These are phyloP conservation scores for Coryphaenoides rupestris DNA, from an alignment of 2,113 vertebrate genomes.

Conservation along the genomic window DNA sequence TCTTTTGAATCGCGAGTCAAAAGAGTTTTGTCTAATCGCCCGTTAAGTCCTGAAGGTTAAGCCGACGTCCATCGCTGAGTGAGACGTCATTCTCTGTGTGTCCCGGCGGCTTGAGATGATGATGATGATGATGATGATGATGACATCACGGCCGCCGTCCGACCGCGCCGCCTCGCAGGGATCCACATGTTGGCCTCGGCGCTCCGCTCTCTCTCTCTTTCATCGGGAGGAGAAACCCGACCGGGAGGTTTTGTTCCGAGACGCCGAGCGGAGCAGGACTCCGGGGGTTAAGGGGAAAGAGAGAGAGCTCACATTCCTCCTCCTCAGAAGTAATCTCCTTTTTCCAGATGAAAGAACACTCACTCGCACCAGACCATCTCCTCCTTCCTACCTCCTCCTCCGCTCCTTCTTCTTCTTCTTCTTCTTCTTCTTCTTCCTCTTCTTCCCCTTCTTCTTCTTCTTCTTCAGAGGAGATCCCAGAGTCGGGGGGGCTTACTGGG, in stretches of 20 bases:
- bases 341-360: constrained; percentile 63
- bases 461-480: constrained; percentile 55
- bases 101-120: too few relatives aligned
- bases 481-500: constrained; percentile 58
- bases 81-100: too few relatives aligned
- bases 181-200: constrained; percentile 37
- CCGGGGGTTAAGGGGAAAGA: constrained; percentile 31
- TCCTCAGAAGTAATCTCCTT: constrained; percentile 74
- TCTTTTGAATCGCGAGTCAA: too few relatives aligned
- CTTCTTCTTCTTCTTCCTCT: constrained; percentile 72
- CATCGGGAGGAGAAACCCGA: constrained; percentile 42
- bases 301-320: constrained; percentile 50
- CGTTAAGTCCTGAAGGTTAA: neutral
- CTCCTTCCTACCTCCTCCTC: constrained; percentile 65
- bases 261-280: constrained; percentile 42
- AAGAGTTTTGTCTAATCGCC: neutral
- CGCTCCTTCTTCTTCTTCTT: constrained; percentile 69
- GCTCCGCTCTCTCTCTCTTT: constrained; percentile 39
- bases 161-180: constrained; percentile 20
- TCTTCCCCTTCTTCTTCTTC: constrained; percentile 65
- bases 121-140: too few relatives aligned
- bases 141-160: constrained; percentile 1
- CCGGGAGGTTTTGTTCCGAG: constrained; percentile 37
- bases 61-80: too few relatives aligned
- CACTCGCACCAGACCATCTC: constrained; percentile 72